phyloP scores from a whole-genome alignment of 2,888 invertebrate genomes.

The Stenolophus ochropezus region DNA sequence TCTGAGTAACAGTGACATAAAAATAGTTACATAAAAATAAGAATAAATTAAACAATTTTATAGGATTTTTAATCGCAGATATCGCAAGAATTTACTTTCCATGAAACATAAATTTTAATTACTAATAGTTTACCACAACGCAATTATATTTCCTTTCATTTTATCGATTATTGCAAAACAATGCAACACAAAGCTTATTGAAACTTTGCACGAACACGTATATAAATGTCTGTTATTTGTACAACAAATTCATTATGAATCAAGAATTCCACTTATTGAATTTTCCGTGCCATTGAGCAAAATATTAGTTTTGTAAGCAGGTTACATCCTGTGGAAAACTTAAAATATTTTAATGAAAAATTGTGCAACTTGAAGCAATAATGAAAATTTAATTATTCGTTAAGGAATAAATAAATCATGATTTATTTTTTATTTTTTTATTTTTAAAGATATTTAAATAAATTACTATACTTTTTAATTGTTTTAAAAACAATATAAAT shows the following conservation, averaged over 20 bases:
- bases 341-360: too few species aligned
- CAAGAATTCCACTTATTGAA: neutral
- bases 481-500: too few species aligned
- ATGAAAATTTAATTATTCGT: too few species aligned
- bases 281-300: neutral
- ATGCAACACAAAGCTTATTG: neutral
- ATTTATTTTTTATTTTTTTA: too few species aligned
- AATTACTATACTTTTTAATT: too few species aligned
- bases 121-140: neutral
- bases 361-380: too few species aligned
- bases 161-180: neutral
- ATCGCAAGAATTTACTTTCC: neutral
- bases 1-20: too few species aligned
- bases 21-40: too few species aligned
- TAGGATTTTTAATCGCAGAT: neutral
- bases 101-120: neutral
- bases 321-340: too few species aligned
- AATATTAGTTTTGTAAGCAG: too few species aligned
- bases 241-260: neutral
- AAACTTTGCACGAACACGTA: neutral
- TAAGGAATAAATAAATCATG: too few species aligned
- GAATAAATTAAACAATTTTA: neutral
- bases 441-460: too few species aligned
- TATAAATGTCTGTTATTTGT: neutral
- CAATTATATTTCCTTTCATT: neutral